Conservation (phyloP, 1,140 invertebrate genomes). For the Penaeus vannamei region DNA sequence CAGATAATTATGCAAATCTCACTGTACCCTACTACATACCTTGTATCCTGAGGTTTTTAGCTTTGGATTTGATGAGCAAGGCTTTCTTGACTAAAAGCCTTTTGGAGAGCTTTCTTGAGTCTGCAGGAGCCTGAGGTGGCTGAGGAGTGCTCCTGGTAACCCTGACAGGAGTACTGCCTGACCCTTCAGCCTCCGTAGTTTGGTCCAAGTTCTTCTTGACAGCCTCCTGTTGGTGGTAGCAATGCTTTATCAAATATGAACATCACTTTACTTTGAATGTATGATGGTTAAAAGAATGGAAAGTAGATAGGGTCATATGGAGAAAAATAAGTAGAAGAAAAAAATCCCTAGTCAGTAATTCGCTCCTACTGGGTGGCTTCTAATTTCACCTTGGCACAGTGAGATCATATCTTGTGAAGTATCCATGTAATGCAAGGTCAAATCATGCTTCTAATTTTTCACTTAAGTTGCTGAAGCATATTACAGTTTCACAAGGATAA, state of each 20-base stretch:
- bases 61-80: constrained; percentile 46
- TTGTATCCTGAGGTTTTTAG: constrained; percentile 49
- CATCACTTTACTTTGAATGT: no score
- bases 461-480: no score
- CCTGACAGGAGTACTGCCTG: not conserved
- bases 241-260: no score
- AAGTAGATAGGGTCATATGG: not conserved
- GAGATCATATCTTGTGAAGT: no score
- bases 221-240: constrained; percentile 27
- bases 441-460: no score
- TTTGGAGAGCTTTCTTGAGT: constrained; percentile 49
- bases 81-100: constrained; percentile 55
- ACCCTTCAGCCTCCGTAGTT: constrained; percentile 23
- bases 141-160: constrained; percentile 53
- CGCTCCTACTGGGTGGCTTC: no score
- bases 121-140: not conserved
- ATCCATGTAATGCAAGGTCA: no score
- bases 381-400: no score
- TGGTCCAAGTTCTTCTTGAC: constrained; percentile 57
- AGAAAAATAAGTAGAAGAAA: not conserved
- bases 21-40: not conserved
- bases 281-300: no score
- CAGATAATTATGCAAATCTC: no score
- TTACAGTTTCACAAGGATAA: no score
- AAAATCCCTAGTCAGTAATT: not conserved